These are phyloP conservation scores for Ciconia maguari DNA, from an alignment of 2,113 vertebrate genomes.

Conservation along the genomic window DNA sequence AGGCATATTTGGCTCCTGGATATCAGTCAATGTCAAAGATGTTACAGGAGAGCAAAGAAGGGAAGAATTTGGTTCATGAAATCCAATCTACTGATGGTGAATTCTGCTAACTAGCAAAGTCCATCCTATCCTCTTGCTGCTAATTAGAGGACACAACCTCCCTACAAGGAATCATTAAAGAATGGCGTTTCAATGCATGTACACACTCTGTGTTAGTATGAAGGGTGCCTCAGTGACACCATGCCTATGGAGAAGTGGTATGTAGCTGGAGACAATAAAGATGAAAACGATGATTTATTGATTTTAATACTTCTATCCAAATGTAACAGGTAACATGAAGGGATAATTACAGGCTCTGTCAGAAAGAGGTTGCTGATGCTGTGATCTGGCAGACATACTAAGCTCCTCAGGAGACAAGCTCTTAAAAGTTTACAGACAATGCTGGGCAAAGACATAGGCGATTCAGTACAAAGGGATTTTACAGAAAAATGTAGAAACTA, in stretches of 20 bases:
- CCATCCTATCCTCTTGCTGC: not conserved
- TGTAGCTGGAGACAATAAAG: not conserved
- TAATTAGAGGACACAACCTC: not conserved
- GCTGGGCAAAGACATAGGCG: not conserved
- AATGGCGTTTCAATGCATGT: not conserved
- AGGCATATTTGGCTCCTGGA: not conserved
- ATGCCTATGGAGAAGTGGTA: not conserved
- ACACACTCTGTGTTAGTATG: not conserved
- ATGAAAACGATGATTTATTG: slow-evolving; percentile 19
- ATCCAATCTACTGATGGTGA: not conserved
- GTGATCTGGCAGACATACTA: slow-evolving; percentile 22
- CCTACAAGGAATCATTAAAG: not conserved
- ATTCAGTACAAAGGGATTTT: not conserved
- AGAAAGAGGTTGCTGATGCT: not conserved
- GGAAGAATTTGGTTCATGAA: not conserved
- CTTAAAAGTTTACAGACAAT: slow-evolving; percentile 10
- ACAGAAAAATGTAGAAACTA: not conserved
- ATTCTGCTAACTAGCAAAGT: not conserved
- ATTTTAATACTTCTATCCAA: slow-evolving; percentile 5
- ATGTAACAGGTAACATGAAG: not conserved
- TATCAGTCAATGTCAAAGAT: not conserved
- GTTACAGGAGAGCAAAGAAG: not conserved
- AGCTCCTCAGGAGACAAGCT: not conserved
- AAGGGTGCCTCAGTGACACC: not conserved
- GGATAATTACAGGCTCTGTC: not conserved